A percentile compares a stretch with the other conserved stretches of the same genome.
phyloP scores from a whole-genome alignment of 2,113 vertebrate genomes.

The Aspidoscelis tigris region DNA sequence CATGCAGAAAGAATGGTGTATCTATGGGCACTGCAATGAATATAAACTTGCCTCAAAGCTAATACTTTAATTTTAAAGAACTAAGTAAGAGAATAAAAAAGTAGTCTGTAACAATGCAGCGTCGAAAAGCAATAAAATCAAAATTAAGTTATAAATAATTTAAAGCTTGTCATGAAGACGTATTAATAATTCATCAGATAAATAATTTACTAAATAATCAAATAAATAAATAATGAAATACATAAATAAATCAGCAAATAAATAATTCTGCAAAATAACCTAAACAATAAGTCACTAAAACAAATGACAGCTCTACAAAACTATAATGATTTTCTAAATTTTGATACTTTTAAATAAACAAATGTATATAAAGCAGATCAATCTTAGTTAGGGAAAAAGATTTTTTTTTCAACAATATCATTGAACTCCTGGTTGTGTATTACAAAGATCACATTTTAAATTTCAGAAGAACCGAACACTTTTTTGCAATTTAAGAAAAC shows the following conservation, averaged over 20 bases:
- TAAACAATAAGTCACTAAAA: conserved; percentile 86
- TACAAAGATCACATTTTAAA: conserved; percentile 73
- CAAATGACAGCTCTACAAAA: conserved; percentile 81
- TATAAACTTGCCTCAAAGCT: conserved; percentile 81
- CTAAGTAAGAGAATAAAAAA: conserved; percentile 80
- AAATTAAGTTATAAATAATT: conserved; percentile 99
- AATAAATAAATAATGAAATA: conserved; percentile 98
- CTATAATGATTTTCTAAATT: conserved; percentile 78
- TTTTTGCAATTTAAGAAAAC: conserved; percentile 74
- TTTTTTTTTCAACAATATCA: conserved; percentile 77
- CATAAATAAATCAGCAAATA: conserved; percentile 98
- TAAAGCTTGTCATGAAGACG: conserved; percentile 95
- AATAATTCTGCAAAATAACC: conserved; percentile 91
- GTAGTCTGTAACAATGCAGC: conserved; percentile 92
- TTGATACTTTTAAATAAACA: conserved; percentile 84
- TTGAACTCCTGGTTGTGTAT: conserved; percentile 74
- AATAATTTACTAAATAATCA: conserved; percentile 99
- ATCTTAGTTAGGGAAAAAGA: conserved; percentile 74
- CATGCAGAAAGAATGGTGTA: conserved; percentile 25
- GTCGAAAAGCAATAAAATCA: conserved; percentile 99
- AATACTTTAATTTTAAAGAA: conserved; percentile 93
- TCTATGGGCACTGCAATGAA: conserved; percentile 70
- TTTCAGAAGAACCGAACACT: conserved; percentile 75
- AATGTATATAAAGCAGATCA: conserved; percentile 80
- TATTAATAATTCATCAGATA: conserved; percentile 99